Evolutionary conservation across 2,888 invertebrate species (phyloP), one percentile per base, ranked within the genome.

Genomic region (Plusia festucae): DNA sequence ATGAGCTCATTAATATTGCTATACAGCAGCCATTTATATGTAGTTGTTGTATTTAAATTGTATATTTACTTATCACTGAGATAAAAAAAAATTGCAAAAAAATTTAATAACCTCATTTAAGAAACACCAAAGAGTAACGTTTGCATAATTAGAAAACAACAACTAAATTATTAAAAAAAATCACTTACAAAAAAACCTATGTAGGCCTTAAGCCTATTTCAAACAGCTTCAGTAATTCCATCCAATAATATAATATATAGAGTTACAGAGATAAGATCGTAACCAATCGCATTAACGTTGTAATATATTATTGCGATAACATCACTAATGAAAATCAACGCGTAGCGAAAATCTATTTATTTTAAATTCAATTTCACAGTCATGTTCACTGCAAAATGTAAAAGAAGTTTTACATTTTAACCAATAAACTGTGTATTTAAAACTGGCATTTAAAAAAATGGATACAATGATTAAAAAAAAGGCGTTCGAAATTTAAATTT

Each of bases 231-330:
- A 44, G 18, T 52, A 59, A 73, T 73, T 18, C 40, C 52, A 52
- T 53, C 56, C 53, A 62, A 70, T 65, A 65, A 73, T 70, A 27
- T 46, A 62, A 24, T 24, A 24, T 24, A 24, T 24, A 24, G n/a
- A n/a, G 2, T 5, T 55, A 30, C n/a, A 62, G 78, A 62, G 78
- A 78, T 78, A 24, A 74, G 49, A 78, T 74, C 55, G 5, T 27
- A 52, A 44, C 46, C 57, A 40, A 60, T 60, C 54, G n/a, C 64
- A 76, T 74, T 78, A 76, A 74, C 78, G 52, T 32, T 53, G 58
- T 53, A 51, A 74, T 78, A 78, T 60, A 74, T 68, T 78, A 55
- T 30, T 18, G 32, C 13, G 76, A 76, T 76, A 74, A 32, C 70
- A 76, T 76, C 78, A 53, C 53, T 16, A 58, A 46, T 55, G 27